These are phyloP conservation scores for Ophioninae sp. DNA, from an alignment of 2,888 invertebrate genomes.

Conservation along the genomic window DNA sequence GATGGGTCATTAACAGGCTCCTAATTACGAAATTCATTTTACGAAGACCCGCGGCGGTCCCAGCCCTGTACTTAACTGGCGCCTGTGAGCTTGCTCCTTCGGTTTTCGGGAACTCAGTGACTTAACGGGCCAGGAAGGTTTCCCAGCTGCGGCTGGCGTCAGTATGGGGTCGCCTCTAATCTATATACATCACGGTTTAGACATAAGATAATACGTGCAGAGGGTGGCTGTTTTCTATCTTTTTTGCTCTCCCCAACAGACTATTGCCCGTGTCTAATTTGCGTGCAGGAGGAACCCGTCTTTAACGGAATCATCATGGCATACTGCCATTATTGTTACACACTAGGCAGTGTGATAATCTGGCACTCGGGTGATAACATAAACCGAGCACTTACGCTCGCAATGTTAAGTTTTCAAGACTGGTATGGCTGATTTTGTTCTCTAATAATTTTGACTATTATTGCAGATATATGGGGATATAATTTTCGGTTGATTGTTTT, in stretches of 20 bases:
- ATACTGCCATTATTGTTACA: slow-evolving; percentile 73
- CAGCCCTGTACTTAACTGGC: slow-evolving; percentile 76
- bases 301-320: slow-evolving; percentile 69
- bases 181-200: slow-evolving; percentile 42
- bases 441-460: background rate
- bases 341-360: slow-evolving; percentile 59
- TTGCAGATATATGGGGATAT: background rate
- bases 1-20: slow-evolving; percentile 56
- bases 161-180: slow-evolving; percentile 44
- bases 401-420: background rate
- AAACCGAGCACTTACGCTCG: background rate
- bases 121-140: slow-evolving; percentile 13
- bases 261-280: slow-evolving; percentile 56
- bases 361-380: background rate
- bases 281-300: slow-evolving; percentile 46
- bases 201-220: slow-evolving; percentile 17
- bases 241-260: too few species aligned
- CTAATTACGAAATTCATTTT: slow-evolving; percentile 65
- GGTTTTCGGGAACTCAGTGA: slow-evolving; percentile 45
- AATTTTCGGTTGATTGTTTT: background rate
- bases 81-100: slow-evolving; percentile 70
- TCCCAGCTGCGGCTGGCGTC: slow-evolving; percentile 26
- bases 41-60: slow-evolving; percentile 57
- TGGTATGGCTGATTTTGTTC: background rate
- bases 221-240: slow-evolving; percentile 34